Base-by-base conservation (phyloP, 2,888 invertebrate genomes). In the Glaucopsyche alexis region DNA sequence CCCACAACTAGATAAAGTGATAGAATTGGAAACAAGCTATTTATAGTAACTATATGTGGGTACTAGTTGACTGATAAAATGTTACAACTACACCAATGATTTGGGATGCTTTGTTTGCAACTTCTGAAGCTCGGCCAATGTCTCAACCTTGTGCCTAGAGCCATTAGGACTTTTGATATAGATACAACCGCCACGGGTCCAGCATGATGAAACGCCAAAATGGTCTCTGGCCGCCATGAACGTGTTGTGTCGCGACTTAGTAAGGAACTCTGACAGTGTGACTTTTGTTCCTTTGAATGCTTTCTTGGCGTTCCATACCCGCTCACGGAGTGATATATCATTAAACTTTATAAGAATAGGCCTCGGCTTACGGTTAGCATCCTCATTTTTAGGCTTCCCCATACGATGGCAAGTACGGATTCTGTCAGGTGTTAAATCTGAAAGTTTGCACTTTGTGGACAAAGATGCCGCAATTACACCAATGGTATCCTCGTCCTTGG, bases 211-310 rank as follows among this genome's bases (percentile, higher is more conserved):
- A 45, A 45, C 5, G 5, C 55, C 55, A 55, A 55, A 55, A n/a
- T n/a, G 55, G 1, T 55, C 16, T 7, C 55, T n/a, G 38, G 65
- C 65, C 29, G 65, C 38, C 29, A 65, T 45, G 14, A 65, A 65
- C 11, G 29, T 38, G 11, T 65, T 29, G 38, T 65, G 65, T 65
- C 29, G 16, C 11, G 19, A 29, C 65, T 65, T 65, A 40, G 65
- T 65, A 7, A 65, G 40, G 29, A 67, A 67, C 67, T 67, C 67
- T 7, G 67, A 67, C 16, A 67, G 42, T 40, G 67, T 67, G 16
- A 67, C 42, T 40, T 40, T 40, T 1, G 67, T n/a, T 40, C 7
- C 40, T 45, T 67, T 42, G 5, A 67, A n/a, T 8, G 7, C 42
- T 11, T 13, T 67, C 14, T 67, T 67, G 16, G 67, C 14, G 38